Evolutionary conservation across 2,113 vertebrate species (phyloP).

Genomic region (Etia nguti): DNA sequence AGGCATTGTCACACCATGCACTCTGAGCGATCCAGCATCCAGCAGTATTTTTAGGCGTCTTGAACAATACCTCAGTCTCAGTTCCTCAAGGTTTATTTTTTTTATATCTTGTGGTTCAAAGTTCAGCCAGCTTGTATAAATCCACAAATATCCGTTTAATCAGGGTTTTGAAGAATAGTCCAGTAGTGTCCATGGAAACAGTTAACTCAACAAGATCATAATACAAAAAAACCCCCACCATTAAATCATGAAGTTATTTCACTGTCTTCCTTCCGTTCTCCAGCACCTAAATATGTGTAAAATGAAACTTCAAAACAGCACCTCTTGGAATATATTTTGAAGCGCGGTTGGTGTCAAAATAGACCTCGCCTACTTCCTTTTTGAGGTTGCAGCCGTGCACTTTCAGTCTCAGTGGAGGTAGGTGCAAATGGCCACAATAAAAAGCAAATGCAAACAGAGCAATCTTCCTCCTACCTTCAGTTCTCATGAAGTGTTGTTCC

Average conservation of each 20-base stretch:
- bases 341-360: not conserved
- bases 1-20: slow-evolving; percentile 56
- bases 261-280: not conserved
- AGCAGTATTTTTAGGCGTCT: not conserved
- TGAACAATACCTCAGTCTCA: not conserved
- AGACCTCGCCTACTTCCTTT: slow-evolving; percentile 59
- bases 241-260: not conserved
- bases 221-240: accelerated
- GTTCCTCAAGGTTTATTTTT: not conserved
- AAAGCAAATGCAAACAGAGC: slow-evolving; percentile 43
- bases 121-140: not conserved
- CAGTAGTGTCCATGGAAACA: not conserved
- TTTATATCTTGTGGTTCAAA: not conserved
- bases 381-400: slow-evolving; percentile 15
- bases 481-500: slow-evolving; percentile 43
- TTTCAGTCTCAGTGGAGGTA: slow-evolving; percentile 40
- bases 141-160: not conserved
- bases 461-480: not conserved
- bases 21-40: not conserved
- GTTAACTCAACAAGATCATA: not conserved
- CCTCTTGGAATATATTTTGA: not conserved
- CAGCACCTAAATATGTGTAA: not conserved
- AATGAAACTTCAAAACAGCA: not conserved
- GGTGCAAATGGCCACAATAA: slow-evolving; percentile 62
- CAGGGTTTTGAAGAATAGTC: not conserved